phyloP scores from a whole-genome alignment of 2,113 vertebrate species.

The Caretta caretta region DNA sequence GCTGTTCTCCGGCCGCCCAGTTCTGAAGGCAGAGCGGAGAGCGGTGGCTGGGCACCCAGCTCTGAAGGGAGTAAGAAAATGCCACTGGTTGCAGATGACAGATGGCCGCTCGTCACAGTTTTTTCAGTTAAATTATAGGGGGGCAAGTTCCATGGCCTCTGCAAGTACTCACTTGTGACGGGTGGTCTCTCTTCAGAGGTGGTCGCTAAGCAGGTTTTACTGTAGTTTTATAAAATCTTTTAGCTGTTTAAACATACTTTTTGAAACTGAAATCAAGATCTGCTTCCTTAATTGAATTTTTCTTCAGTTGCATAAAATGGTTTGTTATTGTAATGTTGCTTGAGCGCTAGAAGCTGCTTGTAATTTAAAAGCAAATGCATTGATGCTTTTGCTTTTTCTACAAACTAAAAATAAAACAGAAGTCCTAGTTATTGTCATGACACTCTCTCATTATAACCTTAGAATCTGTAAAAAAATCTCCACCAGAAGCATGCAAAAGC shows the following conservation, averaged over 20 bases:
- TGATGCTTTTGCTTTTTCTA: background rate
- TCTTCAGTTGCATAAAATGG: background rate
- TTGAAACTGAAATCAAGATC: background rate
- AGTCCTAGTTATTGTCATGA: background rate
- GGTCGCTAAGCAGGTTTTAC: too few relatives aligned
- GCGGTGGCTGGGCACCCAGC: too few relatives aligned
- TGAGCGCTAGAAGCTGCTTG: background rate
- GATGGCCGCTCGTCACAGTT: too few relatives aligned
- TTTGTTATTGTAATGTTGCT: background rate
- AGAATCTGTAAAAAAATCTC: background rate
- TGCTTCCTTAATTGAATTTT: background rate
- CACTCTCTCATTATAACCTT: background rate
- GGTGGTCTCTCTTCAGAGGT: too few relatives aligned
- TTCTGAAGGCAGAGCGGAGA: too few relatives aligned
- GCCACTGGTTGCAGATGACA: too few relatives aligned
- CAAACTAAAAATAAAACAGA: background rate
- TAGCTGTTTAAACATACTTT: background rate
- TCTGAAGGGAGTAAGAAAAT: too few relatives aligned
- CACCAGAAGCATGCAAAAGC: background rate
- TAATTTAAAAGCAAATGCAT: background rate
- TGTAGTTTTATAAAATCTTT: background rate
- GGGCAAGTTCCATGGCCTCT: too few relatives aligned
- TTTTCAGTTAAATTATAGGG: too few relatives aligned
- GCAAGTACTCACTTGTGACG: too few relatives aligned
- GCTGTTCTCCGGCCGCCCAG: too few relatives aligned